Base-by-base conservation (phyloP, 1,140 invertebrate species). In the Linepithema humile region DNA sequence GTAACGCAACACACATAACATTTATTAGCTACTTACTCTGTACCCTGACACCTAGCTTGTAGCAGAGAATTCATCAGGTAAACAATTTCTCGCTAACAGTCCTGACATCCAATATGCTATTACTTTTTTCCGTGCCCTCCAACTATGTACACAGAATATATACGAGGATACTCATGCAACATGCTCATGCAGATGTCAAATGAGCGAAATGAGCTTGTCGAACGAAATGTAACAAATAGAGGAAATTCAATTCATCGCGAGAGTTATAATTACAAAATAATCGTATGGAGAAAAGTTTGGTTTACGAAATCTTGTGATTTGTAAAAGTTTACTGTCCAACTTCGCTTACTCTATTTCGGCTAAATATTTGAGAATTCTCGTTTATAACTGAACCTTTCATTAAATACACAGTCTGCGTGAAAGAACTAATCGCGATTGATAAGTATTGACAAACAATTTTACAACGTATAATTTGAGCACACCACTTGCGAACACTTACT, bases 101-200 rank as follows among this genome's bases (percentile, higher is more conserved):
- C 48, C 45, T 82, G 10, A 26, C 12, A 67, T 59, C 62, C 17
- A 59, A 23, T 12, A 23, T 17, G 23, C 40, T 57, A 82, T 23
- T 48, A 29, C 55, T n/a, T 55, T 80, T 32, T 20, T 69, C 12
- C 69, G 45, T 74, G 43, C 78, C n/a, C 40, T 59, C 17, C 45
- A 82, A 74, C 53, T 62, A 82, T 65, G 23, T 80, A 40, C 4
- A 29, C 6, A 72, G 23, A 72, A 69, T 26, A 17, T 50, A 72
- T 48, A 62, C 65, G 55, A 74, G 20, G 15, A 45, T 69, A 35
- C 23, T 64, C 87, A 91, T 92, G 91, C 90, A 90, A 92, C 93
- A 94, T 94, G 93, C 92, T 91, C 94, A 95, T 95, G 94, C 94
- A 86, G 64, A 88, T 64, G 32, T 65, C 29, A 48, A 48, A 64